phyloP scores from a whole-genome alignment of 2,797 vertebrate genomes.

The Babyrousa celebensis region DNA sequence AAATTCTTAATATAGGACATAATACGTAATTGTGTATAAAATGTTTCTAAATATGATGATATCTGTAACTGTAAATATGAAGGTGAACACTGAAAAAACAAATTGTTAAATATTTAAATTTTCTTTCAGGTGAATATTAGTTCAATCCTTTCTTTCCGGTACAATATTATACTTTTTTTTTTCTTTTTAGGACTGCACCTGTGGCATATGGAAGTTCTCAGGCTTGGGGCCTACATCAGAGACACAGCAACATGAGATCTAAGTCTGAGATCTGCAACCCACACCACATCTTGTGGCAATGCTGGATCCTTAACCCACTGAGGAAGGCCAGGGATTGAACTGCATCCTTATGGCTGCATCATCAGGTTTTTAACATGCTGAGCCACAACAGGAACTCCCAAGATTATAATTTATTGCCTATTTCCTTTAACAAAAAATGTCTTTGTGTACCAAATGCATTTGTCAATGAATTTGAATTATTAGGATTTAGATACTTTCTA shows the following conservation, averaged over 20 bases:
- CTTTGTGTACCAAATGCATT: neutral
- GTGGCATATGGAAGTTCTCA: too few relatives aligned
- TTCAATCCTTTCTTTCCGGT: neutral
- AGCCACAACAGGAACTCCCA: too few relatives aligned
- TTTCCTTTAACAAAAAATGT: neutral
- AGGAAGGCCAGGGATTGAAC: too few relatives aligned
- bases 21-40: neutral
- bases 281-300: too few relatives aligned
- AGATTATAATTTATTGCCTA: neutral
- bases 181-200: too few relatives aligned
- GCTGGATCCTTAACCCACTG: too few relatives aligned
- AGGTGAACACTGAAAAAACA: neutral
- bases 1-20: neutral
- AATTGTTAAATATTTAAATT: neutral
- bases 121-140: neutral
- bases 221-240: too few relatives aligned
- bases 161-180: neutral
- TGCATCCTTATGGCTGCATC: too few relatives aligned
- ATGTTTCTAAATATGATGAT: neutral
- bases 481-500: neutral
- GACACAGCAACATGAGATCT: too few relatives aligned
- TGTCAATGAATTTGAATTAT: neutral
- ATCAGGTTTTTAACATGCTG: too few relatives aligned
- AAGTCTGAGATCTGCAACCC: too few relatives aligned
- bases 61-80: neutral